These are phyloP conservation scores for Tachina grossa DNA, from an alignment of 2,888 invertebrate genomes.

Conservation along the genomic window DNA sequence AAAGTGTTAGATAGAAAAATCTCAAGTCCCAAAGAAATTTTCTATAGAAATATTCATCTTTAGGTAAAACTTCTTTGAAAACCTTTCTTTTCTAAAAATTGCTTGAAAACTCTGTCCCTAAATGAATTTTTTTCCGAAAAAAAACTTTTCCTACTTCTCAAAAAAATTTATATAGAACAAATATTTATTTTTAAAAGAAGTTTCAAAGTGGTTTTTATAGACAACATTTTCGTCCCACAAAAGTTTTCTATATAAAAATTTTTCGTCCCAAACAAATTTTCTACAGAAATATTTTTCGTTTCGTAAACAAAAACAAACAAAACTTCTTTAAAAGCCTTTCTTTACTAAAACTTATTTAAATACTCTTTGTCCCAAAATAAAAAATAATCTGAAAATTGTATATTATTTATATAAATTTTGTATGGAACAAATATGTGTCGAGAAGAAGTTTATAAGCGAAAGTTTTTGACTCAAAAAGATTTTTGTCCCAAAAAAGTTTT, in stretches of 20 bases:
- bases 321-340: not conserved
- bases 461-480: no score
- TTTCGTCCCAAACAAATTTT: not conserved
- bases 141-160: no score
- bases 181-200: no score
- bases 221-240: not conserved
- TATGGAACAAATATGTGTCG: not conserved
- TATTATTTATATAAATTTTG: not conserved
- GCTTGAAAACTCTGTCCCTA: no score
- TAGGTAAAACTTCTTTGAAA: no score
- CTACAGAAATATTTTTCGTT: not conserved
- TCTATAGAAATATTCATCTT: no score
- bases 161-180: no score
- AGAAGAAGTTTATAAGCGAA: not conserved
- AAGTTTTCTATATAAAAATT: not conserved
- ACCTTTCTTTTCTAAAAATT: no score
- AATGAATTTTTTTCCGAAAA: no score
- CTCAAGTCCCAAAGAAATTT: no score
- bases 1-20: no score
- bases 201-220: no score
- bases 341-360: not conserved
- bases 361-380: not conserved
- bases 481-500: not conserved
- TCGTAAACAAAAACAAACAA: not conserved
- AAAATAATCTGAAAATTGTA: not conserved